phyloP scores from a whole-genome alignment of 2,113 vertebrate species.

The Salvelinus sp. region DNA sequence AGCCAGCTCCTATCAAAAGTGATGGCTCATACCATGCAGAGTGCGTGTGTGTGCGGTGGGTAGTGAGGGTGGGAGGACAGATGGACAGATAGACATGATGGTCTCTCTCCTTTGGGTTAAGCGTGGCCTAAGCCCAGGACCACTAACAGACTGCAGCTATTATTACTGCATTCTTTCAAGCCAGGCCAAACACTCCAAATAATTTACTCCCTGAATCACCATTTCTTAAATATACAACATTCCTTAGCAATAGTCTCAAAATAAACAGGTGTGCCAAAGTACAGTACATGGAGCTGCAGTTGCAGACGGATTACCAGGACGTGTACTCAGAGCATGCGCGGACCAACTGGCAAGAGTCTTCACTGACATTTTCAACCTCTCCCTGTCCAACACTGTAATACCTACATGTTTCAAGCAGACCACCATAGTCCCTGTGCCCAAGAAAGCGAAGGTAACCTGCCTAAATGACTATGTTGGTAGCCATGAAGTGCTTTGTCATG shows the following conservation, averaged over 20 bases:
- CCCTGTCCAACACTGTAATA: too few species aligned
- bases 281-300: neutral
- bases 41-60: neutral
- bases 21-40: too few species aligned
- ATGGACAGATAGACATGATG: slow-evolving; percentile 36
- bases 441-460: too few species aligned
- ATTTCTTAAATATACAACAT: slow-evolving; percentile 46
- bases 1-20: too few species aligned
- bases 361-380: too few species aligned
- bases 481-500: too few species aligned
- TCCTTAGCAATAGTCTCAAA: slow-evolving; percentile 46
- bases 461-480: too few species aligned
- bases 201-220: slow-evolving; percentile 17
- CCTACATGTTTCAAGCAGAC: too few species aligned
- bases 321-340: too few species aligned
- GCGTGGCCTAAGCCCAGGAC: slow-evolving; percentile 5
- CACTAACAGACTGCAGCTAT: slow-evolving; percentile 28
- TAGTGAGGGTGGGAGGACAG: neutral
- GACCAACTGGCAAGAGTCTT: too few species aligned
- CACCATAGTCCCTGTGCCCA: too few species aligned
- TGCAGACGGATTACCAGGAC: neutral
- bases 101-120: slow-evolving; percentile 25
- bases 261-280: slow-evolving; percentile 17
- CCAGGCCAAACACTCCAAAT: slow-evolving; percentile 37
- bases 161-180: slow-evolving; percentile 41